Evolutionary conservation across 2,113 vertebrate genomes (phyloP), one percentile per base, ranked within the genome.

Genomic region (Panthera leo): DNA sequence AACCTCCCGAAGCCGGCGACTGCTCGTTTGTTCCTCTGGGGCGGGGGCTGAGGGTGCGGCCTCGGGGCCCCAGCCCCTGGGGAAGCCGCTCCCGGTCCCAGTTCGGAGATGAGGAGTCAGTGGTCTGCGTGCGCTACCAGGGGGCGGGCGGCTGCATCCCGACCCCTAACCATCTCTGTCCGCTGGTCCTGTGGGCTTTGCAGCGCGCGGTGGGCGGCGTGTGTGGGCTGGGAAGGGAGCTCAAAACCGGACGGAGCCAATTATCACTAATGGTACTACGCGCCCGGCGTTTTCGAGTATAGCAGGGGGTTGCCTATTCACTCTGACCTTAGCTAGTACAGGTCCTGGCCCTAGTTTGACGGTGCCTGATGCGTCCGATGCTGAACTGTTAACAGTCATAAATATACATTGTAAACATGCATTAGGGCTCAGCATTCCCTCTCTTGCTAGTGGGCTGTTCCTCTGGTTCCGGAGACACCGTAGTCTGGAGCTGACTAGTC

Each of bases 401-500:
- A 85, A 70, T 73, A 58, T 4, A 16, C 48, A 58, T 27, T 65
- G 55, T 67, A 53, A 75, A 61, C 68, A 0, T 23, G 27, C 16
- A 2, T 61, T 48, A 87, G 63, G 61, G 78, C 3, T 36, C 73
- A 12, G 29, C 70, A 51, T 53, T 78, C 73, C 67, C 85, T 85
- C 8, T 36, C 18, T 51, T n/a, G 21, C 23, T 68, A 63, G 75
- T 70, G 75, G 83, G 85, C 65, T 31, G 42, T 71, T 84, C 48
- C 65, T 94, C 45, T 45, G 25, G 27, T 89, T 79, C 75, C 68
- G 3, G 76, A 83, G 92, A 85, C 71, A 18, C 78, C 51, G 29
- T 21, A 84, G 73, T 95, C 76, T 63, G 85, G 51, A 97, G 93
- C 94, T 58, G 87, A 91, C 87, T 83, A 14, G 91, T 94, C 96